These are phyloP conservation scores for Drosophila willistoni DNA, from an alignment of 1,140 invertebrate species.

Conservation along the genomic window DNA sequence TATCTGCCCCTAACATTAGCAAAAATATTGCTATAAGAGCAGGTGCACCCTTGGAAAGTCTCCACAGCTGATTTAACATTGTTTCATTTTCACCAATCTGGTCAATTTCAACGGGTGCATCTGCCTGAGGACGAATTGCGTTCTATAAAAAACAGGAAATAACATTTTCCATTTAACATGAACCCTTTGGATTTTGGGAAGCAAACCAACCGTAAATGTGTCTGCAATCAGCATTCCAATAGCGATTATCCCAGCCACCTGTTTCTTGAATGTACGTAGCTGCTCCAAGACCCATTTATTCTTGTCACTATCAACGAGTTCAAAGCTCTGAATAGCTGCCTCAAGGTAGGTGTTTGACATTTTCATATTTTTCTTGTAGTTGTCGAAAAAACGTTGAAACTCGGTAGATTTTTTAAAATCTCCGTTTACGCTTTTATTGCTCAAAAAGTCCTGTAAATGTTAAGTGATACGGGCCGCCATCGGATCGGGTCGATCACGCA, in stretches of 20 bases:
- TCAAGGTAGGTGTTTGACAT: conserved; percentile 67
- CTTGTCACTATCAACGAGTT: conserved; percentile 84
- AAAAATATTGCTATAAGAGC: conserved; percentile 89
- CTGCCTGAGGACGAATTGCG: too few species aligned
- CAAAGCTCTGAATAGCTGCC: conserved; percentile 71
- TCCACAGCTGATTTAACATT: conserved; percentile 86
- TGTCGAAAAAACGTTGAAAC: conserved; percentile 85
- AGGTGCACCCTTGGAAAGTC: conserved; percentile 85
- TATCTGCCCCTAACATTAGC: conserved; percentile 90
- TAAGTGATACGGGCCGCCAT: conserved; percentile 84
- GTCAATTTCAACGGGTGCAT: too few species aligned
- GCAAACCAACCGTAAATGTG: too few species aligned
- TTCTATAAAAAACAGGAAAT: too few species aligned
- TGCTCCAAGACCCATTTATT: conserved; percentile 62
- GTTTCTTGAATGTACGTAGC: too few species aligned
- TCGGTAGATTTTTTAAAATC: conserved; percentile 84
- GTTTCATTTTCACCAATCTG: too few species aligned
- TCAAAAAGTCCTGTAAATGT: conserved; percentile 85
- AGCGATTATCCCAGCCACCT: too few species aligned
- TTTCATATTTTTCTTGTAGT: conserved; percentile 78
- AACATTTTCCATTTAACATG: too few species aligned
- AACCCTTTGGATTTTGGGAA: too few species aligned
- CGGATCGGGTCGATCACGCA: conserved; percentile 84
- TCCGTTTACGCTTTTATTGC: conserved; percentile 84
- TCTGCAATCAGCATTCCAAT: too few species aligned